Base-by-base conservation (phyloP, 2,113 vertebrate genomes). In the Spilogale gracilis region DNA sequence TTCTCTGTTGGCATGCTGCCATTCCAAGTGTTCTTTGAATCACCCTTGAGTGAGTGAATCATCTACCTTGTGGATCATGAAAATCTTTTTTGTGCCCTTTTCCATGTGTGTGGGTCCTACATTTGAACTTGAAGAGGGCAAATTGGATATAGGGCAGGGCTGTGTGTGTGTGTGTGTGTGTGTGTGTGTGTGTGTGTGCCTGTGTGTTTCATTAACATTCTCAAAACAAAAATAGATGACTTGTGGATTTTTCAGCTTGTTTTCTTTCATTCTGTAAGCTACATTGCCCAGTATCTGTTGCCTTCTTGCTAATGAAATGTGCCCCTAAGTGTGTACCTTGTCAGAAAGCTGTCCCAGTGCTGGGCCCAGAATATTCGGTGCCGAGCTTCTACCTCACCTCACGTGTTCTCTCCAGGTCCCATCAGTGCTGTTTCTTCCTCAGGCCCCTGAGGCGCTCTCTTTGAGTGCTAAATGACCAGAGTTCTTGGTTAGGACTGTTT, bases 401-500 rank as follows among this genome's bases (percentile, higher is more conserved):
- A 13, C 8, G 10, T 0, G 1, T 43, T 27, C 54, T 58, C 23
- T 85, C 30, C 8, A 86, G 30, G 38, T 38, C 54, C 23, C 6
- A 11, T 38, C 9, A 3, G 0, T 81, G 80, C 23, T 67, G 11
- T 12, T 89, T 83, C 79, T 79, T 27, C 87, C 45, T 67, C n/a
- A 45, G 45, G 43, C 17, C 54, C 85, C 48, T 2, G 1, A n/a
- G 25, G 12, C 30, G 16, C 45, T 54, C 2, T 60, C 9, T 6
- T 30, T 38, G 54, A 84, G 48, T 67, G 90, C 74, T 71, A 32
- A 88, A 56, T 87, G 91, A 87, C 82, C 21, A 21, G 38, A 92
- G 20, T 69, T 88, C 61, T 94, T 89, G 78, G 27, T 81, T 81
- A 81, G 80, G 74, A 61, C 9, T 86, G 5, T 93, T 94, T 85